phyloP scores from a whole-genome alignment of 1,140 invertebrate genomes.

The Trichonephila inaurata region DNA sequence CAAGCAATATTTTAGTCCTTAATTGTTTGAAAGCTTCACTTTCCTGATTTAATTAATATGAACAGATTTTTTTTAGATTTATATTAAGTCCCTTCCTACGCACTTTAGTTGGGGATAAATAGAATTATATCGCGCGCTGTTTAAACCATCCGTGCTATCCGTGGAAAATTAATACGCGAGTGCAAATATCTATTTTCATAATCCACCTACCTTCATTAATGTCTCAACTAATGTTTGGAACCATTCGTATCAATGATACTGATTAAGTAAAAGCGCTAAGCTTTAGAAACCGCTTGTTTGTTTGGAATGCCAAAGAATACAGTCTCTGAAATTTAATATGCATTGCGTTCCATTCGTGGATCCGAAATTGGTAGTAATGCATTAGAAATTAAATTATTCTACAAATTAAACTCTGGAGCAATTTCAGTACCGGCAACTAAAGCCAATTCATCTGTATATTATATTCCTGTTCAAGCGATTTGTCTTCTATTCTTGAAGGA shows the following conservation, averaged over 20 bases:
- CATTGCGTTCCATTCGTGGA: not conserved
- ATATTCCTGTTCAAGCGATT: not conserved
- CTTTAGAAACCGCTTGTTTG: not conserved
- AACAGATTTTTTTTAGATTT: not conserved
- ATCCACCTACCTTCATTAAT: slow-evolving; percentile 47
- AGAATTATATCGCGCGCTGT: not conserved
- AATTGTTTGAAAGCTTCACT: not conserved
- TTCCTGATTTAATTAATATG: not conserved
- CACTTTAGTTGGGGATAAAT: not conserved
- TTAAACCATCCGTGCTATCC: not conserved
- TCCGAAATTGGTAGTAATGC: slow-evolving; percentile 3
- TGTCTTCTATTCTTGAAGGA: not conserved
- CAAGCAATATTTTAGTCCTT: not conserved
- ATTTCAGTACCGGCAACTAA: not conserved
- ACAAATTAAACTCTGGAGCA: not conserved
- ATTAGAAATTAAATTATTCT: slow-evolving; percentile 4
- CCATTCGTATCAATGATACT: slow-evolving; percentile 5
- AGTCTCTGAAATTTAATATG: slow-evolving; percentile 16
- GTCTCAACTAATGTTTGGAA: not conserved
- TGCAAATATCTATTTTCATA: slow-evolving; percentile 61
- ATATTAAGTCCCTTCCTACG: not conserved
- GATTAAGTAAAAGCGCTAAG: slow-evolving; percentile 22
- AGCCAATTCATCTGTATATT: not conserved
- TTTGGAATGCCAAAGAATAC: slow-evolving; percentile 7
- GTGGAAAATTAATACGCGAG: slow-evolving; percentile 24